Evolutionary conservation across 2,888 invertebrate genomes (phyloP).

Genomic region (Nineta flava): DNA sequence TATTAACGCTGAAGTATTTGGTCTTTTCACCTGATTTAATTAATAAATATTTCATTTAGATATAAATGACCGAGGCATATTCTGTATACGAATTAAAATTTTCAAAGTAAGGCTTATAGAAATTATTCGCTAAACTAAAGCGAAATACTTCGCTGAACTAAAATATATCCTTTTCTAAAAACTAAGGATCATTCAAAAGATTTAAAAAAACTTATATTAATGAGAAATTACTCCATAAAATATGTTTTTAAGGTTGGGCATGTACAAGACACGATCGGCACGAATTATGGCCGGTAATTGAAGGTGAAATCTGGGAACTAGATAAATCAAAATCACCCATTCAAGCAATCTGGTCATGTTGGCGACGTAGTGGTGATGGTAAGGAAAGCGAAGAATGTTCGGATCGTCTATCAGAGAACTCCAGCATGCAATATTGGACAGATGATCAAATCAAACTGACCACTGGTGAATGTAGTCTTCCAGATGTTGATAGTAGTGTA

Average conservation of each 20-base stretch:
- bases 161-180: no score
- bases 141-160: no score
- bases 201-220: no score
- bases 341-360: not conserved
- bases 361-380: not conserved
- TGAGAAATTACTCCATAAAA: no score
- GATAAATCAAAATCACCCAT: slow-evolving; percentile 19
- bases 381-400: slow-evolving; percentile 6
- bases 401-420: slow-evolving; percentile 6
- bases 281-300: slow-evolving; percentile 60
- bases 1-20: no score
- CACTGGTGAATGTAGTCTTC: not conserved
- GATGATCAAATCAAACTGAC: slow-evolving; percentile 1
- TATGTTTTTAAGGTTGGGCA: slow-evolving; percentile 41
- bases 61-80: no score
- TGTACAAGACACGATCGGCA: slow-evolving; percentile 61
- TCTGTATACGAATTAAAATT: no score
- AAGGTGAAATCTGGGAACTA: slow-evolving; percentile 43
- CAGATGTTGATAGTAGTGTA: not conserved
- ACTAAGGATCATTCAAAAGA: no score
- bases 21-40: no score
- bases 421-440: slow-evolving; percentile 5
- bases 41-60: no score
- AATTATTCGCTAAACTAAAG: no score
- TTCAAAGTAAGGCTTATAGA: no score